Conservation (phyloP, 2,888 invertebrate species). For the Lymantria dispar region DNA sequence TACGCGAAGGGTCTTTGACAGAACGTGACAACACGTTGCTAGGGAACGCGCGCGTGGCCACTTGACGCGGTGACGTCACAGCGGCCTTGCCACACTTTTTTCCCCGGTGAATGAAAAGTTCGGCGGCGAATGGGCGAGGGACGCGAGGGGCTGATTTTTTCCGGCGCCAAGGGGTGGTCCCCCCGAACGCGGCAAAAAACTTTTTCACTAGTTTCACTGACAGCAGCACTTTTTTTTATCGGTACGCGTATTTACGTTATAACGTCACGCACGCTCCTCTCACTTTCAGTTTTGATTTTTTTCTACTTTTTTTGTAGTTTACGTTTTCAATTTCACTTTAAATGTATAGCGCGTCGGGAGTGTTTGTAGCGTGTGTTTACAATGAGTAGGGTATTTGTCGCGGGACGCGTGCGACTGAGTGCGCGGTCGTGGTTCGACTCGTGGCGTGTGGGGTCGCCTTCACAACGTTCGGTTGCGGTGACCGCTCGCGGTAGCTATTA, state of each 20-base stretch:
- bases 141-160: constrained; percentile 78
- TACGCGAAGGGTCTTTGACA: constrained; percentile 33
- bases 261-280: constrained; percentile 65
- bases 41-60: constrained; percentile 77
- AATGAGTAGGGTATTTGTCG: constrained; percentile 43
- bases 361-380: constrained; percentile 35
- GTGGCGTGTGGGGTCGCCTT: constrained; percentile 46
- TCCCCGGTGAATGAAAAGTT: constrained; percentile 85
- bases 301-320: constrained; percentile 41
- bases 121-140: constrained; percentile 78
- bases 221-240: constrained; percentile 73
- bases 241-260: constrained; percentile 68
- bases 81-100: constrained; percentile 83
- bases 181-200: constrained; percentile 76
- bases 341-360: constrained; percentile 21
- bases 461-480: constrained; percentile 60
- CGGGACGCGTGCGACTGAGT: constrained; percentile 58
- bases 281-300: constrained; percentile 54
- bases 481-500: constrained; percentile 75
- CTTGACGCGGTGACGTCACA: constrained; percentile 80
- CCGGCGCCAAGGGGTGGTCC: constrained; percentile 71
- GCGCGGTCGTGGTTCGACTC: constrained; percentile 56
- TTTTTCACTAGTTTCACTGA: constrained; percentile 82
- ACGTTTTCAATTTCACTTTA: constrained; percentile 38
- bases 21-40: constrained; percentile 68